Conservation (phyloP, 1,140 invertebrate genomes). For the Platyscapa corneri region DNA sequence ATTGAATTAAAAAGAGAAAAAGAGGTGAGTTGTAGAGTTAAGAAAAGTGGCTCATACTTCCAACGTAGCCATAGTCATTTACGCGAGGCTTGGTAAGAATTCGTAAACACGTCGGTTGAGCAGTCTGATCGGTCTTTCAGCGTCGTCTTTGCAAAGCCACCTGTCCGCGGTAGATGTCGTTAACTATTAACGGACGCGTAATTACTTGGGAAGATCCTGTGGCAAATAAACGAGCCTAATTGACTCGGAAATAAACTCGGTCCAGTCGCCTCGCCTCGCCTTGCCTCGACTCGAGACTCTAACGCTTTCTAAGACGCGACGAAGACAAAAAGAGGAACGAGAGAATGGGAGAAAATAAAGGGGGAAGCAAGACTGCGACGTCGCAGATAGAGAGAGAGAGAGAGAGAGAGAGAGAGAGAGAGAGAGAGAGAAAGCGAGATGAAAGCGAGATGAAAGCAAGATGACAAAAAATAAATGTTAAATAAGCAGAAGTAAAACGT, state of each 20-base stretch:
- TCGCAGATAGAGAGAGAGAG: neutral
- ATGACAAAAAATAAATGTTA: too few relatives aligned
- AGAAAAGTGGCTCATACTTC: neutral
- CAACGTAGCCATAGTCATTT: neutral
- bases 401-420: conserved; percentile 37
- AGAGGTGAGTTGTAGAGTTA: too few relatives aligned
- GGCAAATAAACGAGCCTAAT: conserved; percentile 73
- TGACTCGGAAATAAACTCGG: conserved; percentile 73
- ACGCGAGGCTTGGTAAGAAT: conserved; percentile 43
- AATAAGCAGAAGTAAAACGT: too few relatives aligned
- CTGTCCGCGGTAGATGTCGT: conserved; percentile 69
- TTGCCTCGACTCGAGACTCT: conserved; percentile 29
- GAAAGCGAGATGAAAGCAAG: neutral
- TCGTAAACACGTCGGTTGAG: conserved; percentile 50
- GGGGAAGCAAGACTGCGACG: neutral
- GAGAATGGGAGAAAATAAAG: conserved; percentile 1
- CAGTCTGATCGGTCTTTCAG: conserved; percentile 55
- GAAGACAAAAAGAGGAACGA: conserved; percentile 42
- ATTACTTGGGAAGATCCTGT: conserved; percentile 69
- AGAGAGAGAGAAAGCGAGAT: neutral
- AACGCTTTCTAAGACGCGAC: conserved; percentile 53
- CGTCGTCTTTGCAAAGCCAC: conserved; percentile 52
- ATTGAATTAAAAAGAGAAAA: neutral
- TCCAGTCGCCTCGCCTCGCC: conserved; percentile 55
- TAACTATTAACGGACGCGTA: conserved; percentile 70